These are phyloP conservation scores for Druceiella hillmani DNA, from an alignment of 2,888 invertebrate species.

Conservation along the genomic window DNA sequence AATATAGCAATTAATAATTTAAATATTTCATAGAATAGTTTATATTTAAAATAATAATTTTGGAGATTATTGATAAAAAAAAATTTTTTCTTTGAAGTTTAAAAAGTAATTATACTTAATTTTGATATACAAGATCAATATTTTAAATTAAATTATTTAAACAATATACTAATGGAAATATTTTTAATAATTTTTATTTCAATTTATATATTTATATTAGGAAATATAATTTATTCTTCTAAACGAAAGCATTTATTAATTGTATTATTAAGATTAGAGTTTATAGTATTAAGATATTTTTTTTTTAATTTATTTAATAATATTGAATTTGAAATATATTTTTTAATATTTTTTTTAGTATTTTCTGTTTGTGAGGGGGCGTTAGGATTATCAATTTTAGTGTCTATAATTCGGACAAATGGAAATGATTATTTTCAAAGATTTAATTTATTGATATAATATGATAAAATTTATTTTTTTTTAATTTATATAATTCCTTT, in stretches of 20 bases:
- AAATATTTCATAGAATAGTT: slow-evolving; percentile 54
- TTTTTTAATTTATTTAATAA: slow-evolving; percentile 42
- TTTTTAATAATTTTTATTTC: slow-evolving; percentile 36
- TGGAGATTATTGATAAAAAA: slow-evolving; percentile 59
- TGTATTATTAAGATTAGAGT: slow-evolving; percentile 55
- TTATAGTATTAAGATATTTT: slow-evolving; percentile 54
- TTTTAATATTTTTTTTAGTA: slow-evolving; percentile 56
- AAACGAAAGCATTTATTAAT: slow-evolving; percentile 55
- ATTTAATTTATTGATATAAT: slow-evolving; percentile 50
- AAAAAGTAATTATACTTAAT: slow-evolving; percentile 51
- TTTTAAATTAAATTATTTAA: slow-evolving; percentile 63
- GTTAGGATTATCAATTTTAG: slow-evolving; percentile 58
- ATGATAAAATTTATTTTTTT: slow-evolving; percentile 54
- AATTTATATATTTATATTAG: slow-evolving; percentile 46
- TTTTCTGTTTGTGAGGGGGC: slow-evolving; percentile 61
- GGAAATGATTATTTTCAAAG: slow-evolving; percentile 60
- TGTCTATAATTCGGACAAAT: slow-evolving; percentile 55
- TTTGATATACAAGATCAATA: slow-evolving; percentile 65
- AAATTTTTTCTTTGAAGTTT: slow-evolving; percentile 55
- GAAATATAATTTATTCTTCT: slow-evolving; percentile 48
- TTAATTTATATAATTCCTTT: slow-evolving; percentile 47
- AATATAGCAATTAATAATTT: slow-evolving; percentile 34
- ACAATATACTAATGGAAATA: slow-evolving; percentile 42
- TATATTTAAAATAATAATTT: slow-evolving; percentile 62
- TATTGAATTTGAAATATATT: slow-evolving; percentile 47